Conservation (phyloP, 37 sponge, comb jelly and placozoan genomes). For the Axinella damicornis region DNA sequence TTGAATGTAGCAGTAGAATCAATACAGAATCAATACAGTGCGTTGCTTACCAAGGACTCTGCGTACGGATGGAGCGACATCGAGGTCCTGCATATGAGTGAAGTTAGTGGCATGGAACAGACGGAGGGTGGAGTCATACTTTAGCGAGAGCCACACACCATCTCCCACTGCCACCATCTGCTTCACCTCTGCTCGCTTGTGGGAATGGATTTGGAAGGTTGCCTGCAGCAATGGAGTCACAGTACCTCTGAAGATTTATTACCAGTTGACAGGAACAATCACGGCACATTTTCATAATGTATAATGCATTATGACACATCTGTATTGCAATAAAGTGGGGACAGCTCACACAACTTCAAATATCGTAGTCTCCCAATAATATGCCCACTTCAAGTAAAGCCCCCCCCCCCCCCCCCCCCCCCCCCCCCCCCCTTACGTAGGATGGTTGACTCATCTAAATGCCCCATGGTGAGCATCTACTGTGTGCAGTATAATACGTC, state of each 20-base stretch:
- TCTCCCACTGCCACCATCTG: constrained; percentile 77
- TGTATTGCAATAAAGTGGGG: neutral
- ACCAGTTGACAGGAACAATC: neutral
- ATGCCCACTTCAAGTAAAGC: no score
- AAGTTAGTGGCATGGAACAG: constrained; percentile 82
- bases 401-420: no score
- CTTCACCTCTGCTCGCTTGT: constrained; percentile 63
- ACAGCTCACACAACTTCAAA: no score
- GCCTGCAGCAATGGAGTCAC: constrained; percentile 51
- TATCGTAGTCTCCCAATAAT: no score
- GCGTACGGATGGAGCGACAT: constrained; percentile 76
- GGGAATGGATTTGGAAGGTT: constrained; percentile 68
- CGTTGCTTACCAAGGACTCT: constrained; percentile 60
- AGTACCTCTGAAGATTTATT: neutral
- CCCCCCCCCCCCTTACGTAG: no score
- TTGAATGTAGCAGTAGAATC: no score
- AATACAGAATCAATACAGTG: neutral
- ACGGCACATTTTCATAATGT: neutral
- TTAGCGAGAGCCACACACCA: constrained; percentile 91
- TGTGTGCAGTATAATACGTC: no score
- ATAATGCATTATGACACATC: neutral
- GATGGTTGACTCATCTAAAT: no score
- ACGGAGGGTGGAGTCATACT: constrained; percentile 77
- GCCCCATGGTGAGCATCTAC: no score
- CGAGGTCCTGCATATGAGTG: constrained; percentile 87